Evolutionary conservation across 2,113 vertebrate genomes (phyloP), one percentile per base, ranked within the genome.

Genomic region (Cygnus atratus): DNA sequence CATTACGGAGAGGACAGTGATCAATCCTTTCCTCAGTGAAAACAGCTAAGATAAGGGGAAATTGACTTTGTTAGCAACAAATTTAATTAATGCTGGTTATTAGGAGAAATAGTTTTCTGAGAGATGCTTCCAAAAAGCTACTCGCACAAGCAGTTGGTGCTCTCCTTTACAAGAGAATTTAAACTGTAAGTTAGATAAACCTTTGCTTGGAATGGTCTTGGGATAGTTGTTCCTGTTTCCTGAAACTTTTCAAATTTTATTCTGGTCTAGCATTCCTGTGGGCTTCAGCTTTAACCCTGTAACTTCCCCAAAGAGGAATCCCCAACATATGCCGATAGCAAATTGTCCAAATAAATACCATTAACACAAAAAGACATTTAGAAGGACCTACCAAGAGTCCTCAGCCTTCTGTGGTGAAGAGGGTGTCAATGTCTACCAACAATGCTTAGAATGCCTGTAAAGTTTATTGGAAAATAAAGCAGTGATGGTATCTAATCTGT

Each of bases 401-500:
- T 81, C 21, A 58, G 22, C 55, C 72, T 91, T 82, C 25, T 82
- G 31, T 26, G 35, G 54, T 59, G 44, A 50, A 54, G 73, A 87
- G 52, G 26, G 8, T 50, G 77, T 92, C n/a, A 35, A 3, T 71
- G 44, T 57, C 29, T 68, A 84, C 80, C 76, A 74, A 81, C 68
- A 75, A 37, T 57, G 66, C 86, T 84, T 82, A 87, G 86, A 72
- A 88, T 2, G 35, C 74, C 68, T 89, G 28, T 54, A n/a, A 68
- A 96, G 65, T 76, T 94, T 86, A 84, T 59, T 81, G 62, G 72
- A 95, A 92, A 83, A 95, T 72, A 83, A 74, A 84, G 63, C 62
- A 87, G 63, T 0, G 41, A 91, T 93, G 57, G 39, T 87, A 88
- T 94, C 86, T 92, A 70, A 78, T 92, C 92, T 95, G 57, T 91